phyloP scores from a whole-genome alignment of 1,140 invertebrate genomes.

The Drosophila neocordata region DNA sequence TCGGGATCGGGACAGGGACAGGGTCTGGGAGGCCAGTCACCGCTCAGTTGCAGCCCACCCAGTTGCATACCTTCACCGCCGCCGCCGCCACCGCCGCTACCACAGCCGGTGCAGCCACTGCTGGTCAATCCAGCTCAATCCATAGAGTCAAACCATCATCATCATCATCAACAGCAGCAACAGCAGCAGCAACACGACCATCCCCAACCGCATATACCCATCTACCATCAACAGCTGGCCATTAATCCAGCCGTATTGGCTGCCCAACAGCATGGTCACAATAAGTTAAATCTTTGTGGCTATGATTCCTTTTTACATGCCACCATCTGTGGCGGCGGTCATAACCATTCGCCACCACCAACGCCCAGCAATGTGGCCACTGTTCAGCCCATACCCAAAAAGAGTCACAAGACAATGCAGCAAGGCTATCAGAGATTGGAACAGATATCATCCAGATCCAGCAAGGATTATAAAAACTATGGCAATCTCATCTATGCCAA shows the following conservation, averaged over 20 bases:
- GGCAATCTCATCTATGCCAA: slow-evolving; percentile 80
- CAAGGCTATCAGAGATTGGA: slow-evolving; percentile 70
- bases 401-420: slow-evolving; percentile 42
- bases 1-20: not conserved
- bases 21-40: slow-evolving; percentile 40
- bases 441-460: slow-evolving; percentile 37
- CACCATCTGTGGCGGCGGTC: slow-evolving; percentile 83
- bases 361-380: slow-evolving; percentile 74
- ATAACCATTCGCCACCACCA: slow-evolving; percentile 58
- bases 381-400: slow-evolving; percentile 72
- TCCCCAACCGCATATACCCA: slow-evolving; percentile 84
- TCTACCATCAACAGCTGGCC: slow-evolving; percentile 82
- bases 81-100: slow-evolving; percentile 24
- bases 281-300: slow-evolving; percentile 85
- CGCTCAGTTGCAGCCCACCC: slow-evolving; percentile 66
- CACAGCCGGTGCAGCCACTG: not conserved
- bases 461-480: slow-evolving; percentile 75
- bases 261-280: slow-evolving; percentile 69
- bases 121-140: slow-evolving; percentile 8
- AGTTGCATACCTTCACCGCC: slow-evolving; percentile 46
- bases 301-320: slow-evolving; percentile 86
- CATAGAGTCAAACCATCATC: slow-evolving; percentile 55
- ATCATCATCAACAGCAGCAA: slow-evolving; percentile 2
- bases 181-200: slow-evolving; percentile 80
- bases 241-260: slow-evolving; percentile 81